Evolutionary conservation across 1,140 invertebrate genomes (phyloP).

Genomic region (Philotrypesis tridentata): DNA sequence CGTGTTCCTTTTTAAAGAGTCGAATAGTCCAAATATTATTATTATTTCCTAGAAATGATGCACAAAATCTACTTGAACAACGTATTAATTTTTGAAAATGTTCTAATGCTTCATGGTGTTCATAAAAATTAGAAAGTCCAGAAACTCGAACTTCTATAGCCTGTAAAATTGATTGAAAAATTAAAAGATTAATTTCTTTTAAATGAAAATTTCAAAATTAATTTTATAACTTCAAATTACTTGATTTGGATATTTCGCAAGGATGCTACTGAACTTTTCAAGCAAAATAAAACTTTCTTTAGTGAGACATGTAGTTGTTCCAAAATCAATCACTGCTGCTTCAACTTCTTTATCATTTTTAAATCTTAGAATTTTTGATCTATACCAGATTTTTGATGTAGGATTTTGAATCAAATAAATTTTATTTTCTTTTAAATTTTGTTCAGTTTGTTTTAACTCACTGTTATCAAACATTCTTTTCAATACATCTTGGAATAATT

Average conservation of each 20-base stretch:
- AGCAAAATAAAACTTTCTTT: neutral
- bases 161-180: neutral
- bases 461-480: neutral
- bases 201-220: neutral
- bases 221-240: neutral
- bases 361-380: neutral
- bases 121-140: neutral
- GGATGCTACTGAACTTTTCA: neutral
- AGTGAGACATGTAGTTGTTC: neutral
- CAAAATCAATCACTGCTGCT: neutral
- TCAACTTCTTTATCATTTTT: neutral
- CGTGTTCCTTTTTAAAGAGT: neutral
- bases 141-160: neutral
- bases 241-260: conserved; percentile 9
- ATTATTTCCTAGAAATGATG: neutral
- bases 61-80: neutral
- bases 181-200: neutral
- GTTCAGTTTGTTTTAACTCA: neutral
- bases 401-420: neutral
- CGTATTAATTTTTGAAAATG: neutral
- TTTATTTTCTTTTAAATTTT: neutral
- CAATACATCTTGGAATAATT: conserved; percentile 26
- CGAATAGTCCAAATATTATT: neutral
- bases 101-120: neutral
- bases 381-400: neutral